phyloP scores from a whole-genome alignment of 2,113 vertebrate genomes.

The Labeo rohita region DNA sequence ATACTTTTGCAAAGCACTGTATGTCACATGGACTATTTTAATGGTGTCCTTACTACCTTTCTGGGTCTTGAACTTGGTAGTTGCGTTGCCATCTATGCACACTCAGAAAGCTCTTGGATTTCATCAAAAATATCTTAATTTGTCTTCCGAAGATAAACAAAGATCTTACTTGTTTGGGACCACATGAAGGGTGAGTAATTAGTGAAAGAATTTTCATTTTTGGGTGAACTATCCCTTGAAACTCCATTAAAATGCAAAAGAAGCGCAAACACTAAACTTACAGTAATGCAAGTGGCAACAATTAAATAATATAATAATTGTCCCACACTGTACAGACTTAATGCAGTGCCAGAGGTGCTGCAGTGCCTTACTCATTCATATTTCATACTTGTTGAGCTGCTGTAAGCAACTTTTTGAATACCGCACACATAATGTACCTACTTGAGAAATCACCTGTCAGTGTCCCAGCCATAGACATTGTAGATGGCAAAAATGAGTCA shows the following conservation, averaged over 20 bases:
- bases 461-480: background rate
- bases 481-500: background rate
- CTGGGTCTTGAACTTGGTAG: no score
- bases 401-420: constrained; percentile 11
- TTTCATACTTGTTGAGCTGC: constrained; percentile 17
- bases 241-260: background rate
- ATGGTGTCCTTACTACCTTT: no score
- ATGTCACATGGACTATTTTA: no score
- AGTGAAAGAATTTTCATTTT: no score
- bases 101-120: no score
- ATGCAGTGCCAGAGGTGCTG: background rate
- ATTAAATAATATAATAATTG: background rate
- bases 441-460: constrained; percentile 12
- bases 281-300: background rate
- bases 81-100: no score
- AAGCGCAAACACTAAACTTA: background rate
- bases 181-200: no score
- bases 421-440: constrained; percentile 4
- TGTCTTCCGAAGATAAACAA: no score
- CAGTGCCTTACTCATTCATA: constrained; percentile 14
- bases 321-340: background rate
- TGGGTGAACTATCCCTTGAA: no score
- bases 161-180: no score
- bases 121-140: no score
- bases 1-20: no score